Base-by-base conservation (phyloP, 2,113 vertebrate species). In the Peromyscus polionotus region DNA sequence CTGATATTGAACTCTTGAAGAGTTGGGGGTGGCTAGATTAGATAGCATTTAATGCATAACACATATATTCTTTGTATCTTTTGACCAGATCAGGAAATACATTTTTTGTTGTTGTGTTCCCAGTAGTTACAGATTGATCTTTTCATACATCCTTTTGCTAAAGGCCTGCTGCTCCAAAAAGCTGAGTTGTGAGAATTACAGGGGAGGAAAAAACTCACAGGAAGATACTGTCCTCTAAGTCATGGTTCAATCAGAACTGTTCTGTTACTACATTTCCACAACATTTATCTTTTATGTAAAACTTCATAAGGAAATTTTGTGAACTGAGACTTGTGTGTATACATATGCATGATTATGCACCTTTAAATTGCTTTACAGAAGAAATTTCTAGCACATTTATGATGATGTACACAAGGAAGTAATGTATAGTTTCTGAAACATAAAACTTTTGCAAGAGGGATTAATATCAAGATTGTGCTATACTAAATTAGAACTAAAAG, bases 401-500 rank as follows among this genome's bases (percentile, higher is more conserved):
- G 54, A 73, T n/a, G 22, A 54, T 68, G 4, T 77, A 0, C 11
- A 20, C 22, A 10, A n/a, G 48, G 2, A 17, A 72, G 76, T 73
- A 65, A 72, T 86, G 22, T 57, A 19, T 65, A 75, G 86, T 59
- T 87, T 92, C 45, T 90, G 14, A 90, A 90, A 83, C 54, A 91
- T 28, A 67, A 33, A 28, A 48, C 16, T 7, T 86, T 45, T 24
- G 7, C 9, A 7, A 31, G 42, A 22, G 6, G 7, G 0, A 28
- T 83, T 68, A 72, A 76, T 73, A 54, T n/a, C 13, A 87, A 88
- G 22, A 72, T 42, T 22, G 24, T 28, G 3, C 19, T 45, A 14
- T 39, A 63, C 3, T 45, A 85, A 76, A 65, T 17, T 80, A 24
- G 36, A n/a, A 5, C 36, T 33, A 36, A 89, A 59, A 28, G 1